These are phyloP conservation scores for Eudemis profundana DNA, from an alignment of 2,888 invertebrate species.

Conservation along the genomic window DNA sequence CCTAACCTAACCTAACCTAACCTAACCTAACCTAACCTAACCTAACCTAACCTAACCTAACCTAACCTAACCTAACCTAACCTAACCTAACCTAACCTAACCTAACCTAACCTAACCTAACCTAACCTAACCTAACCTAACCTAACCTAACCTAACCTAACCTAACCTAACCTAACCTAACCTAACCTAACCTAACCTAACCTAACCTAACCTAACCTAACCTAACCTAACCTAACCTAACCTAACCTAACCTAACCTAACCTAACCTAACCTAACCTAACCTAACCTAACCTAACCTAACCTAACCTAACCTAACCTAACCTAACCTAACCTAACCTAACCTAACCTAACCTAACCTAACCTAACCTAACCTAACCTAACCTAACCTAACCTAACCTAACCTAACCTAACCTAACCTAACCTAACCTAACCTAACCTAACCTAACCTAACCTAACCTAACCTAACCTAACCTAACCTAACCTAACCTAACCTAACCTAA, in stretches of 20 bases:
- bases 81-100: slow-evolving; percentile 40
- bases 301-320: no score
- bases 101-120: slow-evolving; percentile 30
- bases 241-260: slow-evolving; percentile 6
- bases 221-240: slow-evolving; percentile 26
- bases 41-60: slow-evolving; percentile 40
- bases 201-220: slow-evolving; percentile 37
- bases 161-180: slow-evolving; percentile 39
- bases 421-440: slow-evolving; percentile 29
- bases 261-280: no score
- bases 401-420: slow-evolving; percentile 37
- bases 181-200: slow-evolving; percentile 37
- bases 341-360: slow-evolving; percentile 44
- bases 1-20: slow-evolving; percentile 48
- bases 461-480: slow-evolving; percentile 39
- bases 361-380: slow-evolving; percentile 40
- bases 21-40: slow-evolving; percentile 47
- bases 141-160: slow-evolving; percentile 34
- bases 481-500: slow-evolving; percentile 40
- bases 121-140: slow-evolving; percentile 11
- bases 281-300: no score
- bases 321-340: slow-evolving; percentile 42
- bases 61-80: slow-evolving; percentile 39
- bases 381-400: slow-evolving; percentile 38
- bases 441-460: slow-evolving; percentile 21